Evolutionary conservation across 2,797 vertebrate species (phyloP), one percentile per base, ranked within the genome.

Genomic region (Tympanoctomys barrerae): DNA sequence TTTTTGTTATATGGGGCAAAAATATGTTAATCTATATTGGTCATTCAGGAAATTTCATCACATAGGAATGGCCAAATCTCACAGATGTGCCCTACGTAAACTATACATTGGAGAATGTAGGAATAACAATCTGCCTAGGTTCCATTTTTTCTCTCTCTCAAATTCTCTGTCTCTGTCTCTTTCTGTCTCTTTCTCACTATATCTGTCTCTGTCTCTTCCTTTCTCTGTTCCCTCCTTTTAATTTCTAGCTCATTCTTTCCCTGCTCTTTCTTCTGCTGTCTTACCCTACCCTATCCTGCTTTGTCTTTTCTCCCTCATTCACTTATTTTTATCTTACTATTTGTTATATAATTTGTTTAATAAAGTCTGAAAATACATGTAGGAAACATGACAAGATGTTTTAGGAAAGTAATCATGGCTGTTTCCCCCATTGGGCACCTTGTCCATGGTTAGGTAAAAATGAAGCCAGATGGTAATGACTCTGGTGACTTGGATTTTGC

Each of bases 241-340:
- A 46, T 36, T 68, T 75, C 24, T 85, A 12, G 7, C 28, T 88
- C 33, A 49, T 21, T 84, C 4, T 64, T 4, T 61, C 2, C 18
- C 10, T 52, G 24, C 19, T 39, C n/a, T 87, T 54, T 36, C 3
- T 26, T 7, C 36, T 0, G 9, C 13, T 64, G 7, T 36, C 31
- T n/a, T 71, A 7, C 52, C 21, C 18, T 1, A 61, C 5, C 3
- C 9, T 4, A 8, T 49, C 6, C 28, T 2, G 18, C 24, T 89
- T 4, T 33, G 6, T 78, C 16, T 78, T 54, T 79, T 10, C 28
- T 9, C 31, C 16, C 57, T 59, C 18, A 31, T 73, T 73, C 49
- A 54, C 28, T 86, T 66, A 24, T 49, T 31, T 49, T 70, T 46
- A 42, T 86, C 66, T 66, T 92, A 75, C 77, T 89, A 82, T 64